Conservation (phyloP, 2,113 vertebrate species). For the Clarias magur region DNA sequence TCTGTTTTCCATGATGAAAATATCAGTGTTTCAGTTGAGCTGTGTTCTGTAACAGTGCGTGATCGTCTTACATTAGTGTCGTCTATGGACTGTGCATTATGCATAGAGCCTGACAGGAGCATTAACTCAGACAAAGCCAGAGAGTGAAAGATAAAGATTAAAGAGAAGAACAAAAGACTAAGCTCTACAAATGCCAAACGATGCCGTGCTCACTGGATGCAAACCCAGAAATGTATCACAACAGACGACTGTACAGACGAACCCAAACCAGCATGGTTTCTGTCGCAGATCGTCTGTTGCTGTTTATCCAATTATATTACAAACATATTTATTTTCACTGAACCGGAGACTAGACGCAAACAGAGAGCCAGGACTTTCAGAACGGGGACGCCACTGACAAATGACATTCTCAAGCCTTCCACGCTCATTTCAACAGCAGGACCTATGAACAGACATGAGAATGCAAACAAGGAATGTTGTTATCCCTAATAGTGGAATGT, state of each 20-base stretch:
- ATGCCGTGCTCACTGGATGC: neutral
- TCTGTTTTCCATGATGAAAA: neutral
- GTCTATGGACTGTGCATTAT: slow-evolving; percentile 47
- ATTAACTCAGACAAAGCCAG: slow-evolving; percentile 21
- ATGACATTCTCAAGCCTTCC: neutral
- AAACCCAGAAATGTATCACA: neutral
- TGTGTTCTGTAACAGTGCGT: slow-evolving; percentile 29
- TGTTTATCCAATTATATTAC: neutral
- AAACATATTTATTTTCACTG: neutral
- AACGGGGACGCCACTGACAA: neutral
- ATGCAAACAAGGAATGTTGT: neutral
- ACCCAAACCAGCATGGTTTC: neutral
- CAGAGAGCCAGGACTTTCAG: neutral
- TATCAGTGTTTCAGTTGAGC: neutral
- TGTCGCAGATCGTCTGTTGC: neutral
- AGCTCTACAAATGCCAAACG: neutral
- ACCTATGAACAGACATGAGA: neutral
- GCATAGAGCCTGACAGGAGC: slow-evolving; percentile 18
- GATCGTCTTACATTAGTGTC: slow-evolving; percentile 46
- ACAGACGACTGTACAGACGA: neutral
- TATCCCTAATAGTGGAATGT: neutral
- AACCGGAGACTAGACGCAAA: neutral
- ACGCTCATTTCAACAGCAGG: neutral
- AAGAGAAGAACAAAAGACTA: neutral
- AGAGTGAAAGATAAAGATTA: neutral